Base-by-base conservation (phyloP, 2,888 invertebrate species). In the Andrena chrysosceles region DNA sequence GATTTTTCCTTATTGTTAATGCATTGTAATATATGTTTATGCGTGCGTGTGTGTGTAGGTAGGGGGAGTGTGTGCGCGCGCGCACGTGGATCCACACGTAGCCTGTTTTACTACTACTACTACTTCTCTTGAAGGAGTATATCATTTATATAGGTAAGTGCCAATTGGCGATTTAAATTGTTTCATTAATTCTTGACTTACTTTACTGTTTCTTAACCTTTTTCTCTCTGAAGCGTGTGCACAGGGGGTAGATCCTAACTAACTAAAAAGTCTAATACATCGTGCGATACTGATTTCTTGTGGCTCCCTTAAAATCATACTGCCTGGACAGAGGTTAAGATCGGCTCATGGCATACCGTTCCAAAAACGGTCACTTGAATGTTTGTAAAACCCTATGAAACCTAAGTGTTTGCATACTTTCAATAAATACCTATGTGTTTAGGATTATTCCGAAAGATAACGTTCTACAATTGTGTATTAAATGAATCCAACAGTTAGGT, bases 201-300 rank as follows among this genome's bases (percentile, higher is more conserved):
- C 13, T 23, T 75, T 10, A 13, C 62, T 62, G 42, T 13, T 13
- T 13, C 20, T 31, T 26, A 7, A 26, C 31, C 56, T 77, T 79
- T 35, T 52, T 62, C 71, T 68, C 62, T 54, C 54, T 68, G 16
- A 54, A 63, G 67, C 80, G 72, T 81, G 80, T 81, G 80, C 80
- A 79, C 72, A 72, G 68, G 80, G 80, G 80, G 72, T 68, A 60
- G 23, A 60, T 56, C 42, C 48, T 48, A 56, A 56, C 23, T 26
- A 42, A 42, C 70, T 81, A 79, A 68, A 49, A 54, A 20, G 4
- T 48, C 66, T 80, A 78, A 71, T 33, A 62, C 62, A 78, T 54
- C 60, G 60, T 64, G 52, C 54, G 71, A 77, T 64, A 64, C 63
- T 48, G 56, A 49, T 63, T 56, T 23, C 26, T 31, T 48, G 6